Conservation (phyloP, 1,140 invertebrate genomes). For the Lycorma delicatula region DNA sequence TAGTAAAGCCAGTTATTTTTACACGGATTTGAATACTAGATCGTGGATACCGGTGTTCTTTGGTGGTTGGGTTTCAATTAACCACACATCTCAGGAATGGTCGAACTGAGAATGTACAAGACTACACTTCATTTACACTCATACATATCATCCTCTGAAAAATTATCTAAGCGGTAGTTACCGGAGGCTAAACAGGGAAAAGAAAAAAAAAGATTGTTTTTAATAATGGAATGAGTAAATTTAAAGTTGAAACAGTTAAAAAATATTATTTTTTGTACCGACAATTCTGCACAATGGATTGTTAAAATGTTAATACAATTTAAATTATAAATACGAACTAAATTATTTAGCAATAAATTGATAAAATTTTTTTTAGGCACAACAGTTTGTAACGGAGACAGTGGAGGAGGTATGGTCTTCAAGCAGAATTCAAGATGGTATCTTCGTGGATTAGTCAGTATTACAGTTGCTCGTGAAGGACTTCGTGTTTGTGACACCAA, state of each 20-base stretch:
- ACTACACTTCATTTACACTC: too few relatives aligned
- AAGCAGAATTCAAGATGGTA: constrained; percentile 40
- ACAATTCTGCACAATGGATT: background rate
- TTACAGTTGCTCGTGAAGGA: constrained; percentile 42
- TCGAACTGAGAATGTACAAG: too few relatives aligned
- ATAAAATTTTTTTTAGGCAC: constrained; percentile 39
- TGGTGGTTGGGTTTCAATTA: too few relatives aligned
- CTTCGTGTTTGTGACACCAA: constrained; percentile 43
- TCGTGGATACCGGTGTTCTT: too few relatives aligned
- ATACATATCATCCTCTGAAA: too few relatives aligned
- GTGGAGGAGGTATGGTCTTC: constrained; percentile 50
- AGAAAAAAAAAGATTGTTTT: background rate
- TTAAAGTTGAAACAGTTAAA: background rate
- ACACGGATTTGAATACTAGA: background rate
- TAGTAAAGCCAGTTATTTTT: background rate
- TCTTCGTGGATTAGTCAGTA: constrained; percentile 47
- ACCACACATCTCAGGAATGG: too few relatives aligned
- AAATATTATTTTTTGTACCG: background rate
- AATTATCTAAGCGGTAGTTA: too few relatives aligned
- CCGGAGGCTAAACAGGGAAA: too few relatives aligned
- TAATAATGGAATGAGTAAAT: background rate
- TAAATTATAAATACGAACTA: background rate
- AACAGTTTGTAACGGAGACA: constrained; percentile 52
- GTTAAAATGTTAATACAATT: background rate
- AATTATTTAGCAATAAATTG: constrained; percentile 2